phyloP scores from a whole-genome alignment of 2,888 invertebrate species.

The Aphrophora alni region DNA sequence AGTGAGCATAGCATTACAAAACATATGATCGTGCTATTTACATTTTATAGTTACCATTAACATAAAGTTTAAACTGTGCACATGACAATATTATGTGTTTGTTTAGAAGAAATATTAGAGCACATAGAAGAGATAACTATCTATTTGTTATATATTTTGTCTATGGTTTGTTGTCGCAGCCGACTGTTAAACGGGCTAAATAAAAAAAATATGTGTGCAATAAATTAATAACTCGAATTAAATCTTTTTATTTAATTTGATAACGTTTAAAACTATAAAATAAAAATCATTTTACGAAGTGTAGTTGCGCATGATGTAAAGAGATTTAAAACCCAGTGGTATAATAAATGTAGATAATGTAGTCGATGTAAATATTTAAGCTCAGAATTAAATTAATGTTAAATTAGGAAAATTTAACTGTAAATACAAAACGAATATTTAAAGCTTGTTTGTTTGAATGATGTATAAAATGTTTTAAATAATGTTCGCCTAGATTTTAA shows the following conservation, averaged over 20 bases:
- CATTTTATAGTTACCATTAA: neutral
- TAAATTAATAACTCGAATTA: neutral
- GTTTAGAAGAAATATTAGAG: conserved; percentile 21
- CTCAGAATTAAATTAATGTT: conserved; percentile 4
- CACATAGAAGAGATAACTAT: neutral
- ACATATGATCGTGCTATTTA: conserved; percentile 1
- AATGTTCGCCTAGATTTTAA: too few species aligned
- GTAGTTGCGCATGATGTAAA: too few species aligned
- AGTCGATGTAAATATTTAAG: neutral
- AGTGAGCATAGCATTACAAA: too few species aligned
- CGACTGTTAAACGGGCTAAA: neutral
- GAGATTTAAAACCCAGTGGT: too few species aligned
- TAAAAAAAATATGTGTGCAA: neutral
- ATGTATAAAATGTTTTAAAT: too few species aligned
- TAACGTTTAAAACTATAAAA: too few species aligned
- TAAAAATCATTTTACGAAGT: too few species aligned
- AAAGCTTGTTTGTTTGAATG: too few species aligned
- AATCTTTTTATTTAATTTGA: too few species aligned
- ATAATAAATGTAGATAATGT: neutral
- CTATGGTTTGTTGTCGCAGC: neutral
- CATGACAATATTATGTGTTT: conserved; percentile 47
- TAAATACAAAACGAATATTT: neutral
- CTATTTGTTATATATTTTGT: neutral
- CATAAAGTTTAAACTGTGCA: conserved; percentile 36
- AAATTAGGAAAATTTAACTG: neutral